phyloP scores from a whole-genome alignment of 2,113 vertebrate species.

The Campylomormyrus numenius region DNA sequence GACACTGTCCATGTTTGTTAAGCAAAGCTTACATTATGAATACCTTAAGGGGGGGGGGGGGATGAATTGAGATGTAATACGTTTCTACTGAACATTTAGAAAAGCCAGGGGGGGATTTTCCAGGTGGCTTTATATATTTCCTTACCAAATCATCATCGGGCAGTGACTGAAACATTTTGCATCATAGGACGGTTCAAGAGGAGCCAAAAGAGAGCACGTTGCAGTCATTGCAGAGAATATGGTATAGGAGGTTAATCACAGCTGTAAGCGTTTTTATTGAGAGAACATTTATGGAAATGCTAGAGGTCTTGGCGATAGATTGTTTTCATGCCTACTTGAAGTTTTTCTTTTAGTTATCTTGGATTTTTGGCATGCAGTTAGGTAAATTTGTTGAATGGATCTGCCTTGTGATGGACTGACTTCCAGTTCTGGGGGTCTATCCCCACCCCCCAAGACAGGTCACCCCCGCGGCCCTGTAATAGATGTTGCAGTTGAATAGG shows the following conservation, averaged over 20 bases:
- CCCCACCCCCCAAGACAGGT: not conserved
- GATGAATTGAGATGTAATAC: constrained; percentile 9
- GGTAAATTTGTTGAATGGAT: not conserved
- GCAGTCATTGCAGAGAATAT: not conserved
- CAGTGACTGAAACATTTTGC: not conserved
- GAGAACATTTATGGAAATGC: not conserved
- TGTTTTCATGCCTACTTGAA: not conserved
- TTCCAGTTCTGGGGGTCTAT: not conserved
- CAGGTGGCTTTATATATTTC: not conserved
- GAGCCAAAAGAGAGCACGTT: not conserved
- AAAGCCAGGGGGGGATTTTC: not conserved
- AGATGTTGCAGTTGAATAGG: not conserved
- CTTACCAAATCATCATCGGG: not conserved
- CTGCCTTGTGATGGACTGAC: not conserved
- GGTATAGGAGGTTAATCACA: not conserved
- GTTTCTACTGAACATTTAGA: not conserved
- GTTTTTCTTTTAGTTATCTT: not conserved
- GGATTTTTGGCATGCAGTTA: not conserved
- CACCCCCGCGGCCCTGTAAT: not conserved
- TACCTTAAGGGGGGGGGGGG: constrained; percentile 5
- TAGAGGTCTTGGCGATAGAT: not conserved
- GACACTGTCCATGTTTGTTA: constrained; percentile 16
- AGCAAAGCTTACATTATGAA: constrained; percentile 13
- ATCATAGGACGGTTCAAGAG: not conserved
- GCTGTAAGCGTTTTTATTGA: not conserved